Conservation (phyloP, 2,797 vertebrate genomes). For the Danionella dracula region DNA sequence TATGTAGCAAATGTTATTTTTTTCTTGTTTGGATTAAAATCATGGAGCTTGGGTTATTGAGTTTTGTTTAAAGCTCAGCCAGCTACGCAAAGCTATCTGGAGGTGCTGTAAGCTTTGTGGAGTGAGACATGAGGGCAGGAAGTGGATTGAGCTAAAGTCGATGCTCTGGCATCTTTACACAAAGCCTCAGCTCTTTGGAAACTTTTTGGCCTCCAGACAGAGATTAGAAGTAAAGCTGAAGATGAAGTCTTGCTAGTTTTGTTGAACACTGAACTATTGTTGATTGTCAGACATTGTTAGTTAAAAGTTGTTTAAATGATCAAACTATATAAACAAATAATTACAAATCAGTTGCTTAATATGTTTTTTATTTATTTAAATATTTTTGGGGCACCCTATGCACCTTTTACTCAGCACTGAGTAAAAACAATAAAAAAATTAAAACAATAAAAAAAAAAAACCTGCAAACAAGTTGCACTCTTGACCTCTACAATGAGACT, state of each 20-base stretch:
- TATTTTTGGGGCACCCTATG: too few relatives aligned
- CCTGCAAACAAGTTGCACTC: conserved; percentile 43
- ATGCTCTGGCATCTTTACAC: conserved; percentile 14
- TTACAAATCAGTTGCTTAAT: too few relatives aligned
- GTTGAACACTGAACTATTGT: background rate
- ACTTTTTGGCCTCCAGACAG: background rate
- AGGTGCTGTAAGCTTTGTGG: background rate
- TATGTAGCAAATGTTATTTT: conserved; percentile 21
- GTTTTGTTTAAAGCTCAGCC: background rate
- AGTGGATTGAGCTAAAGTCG: conserved; percentile 27
- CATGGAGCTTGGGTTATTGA: conserved; percentile 16
- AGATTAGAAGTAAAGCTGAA: conserved; percentile 13
- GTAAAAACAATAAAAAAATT: too few relatives aligned
- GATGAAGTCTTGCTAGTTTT: background rate
- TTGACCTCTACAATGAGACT: conserved; percentile 68
- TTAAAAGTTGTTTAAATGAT: too few relatives aligned
- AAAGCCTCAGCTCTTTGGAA: conserved; percentile 3
- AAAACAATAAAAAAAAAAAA: conserved; percentile 9
- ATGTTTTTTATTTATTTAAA: too few relatives aligned
- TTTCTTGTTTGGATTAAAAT: conserved; percentile 16
- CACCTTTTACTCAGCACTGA: background rate
- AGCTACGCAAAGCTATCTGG: background rate
- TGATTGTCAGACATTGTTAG: background rate
- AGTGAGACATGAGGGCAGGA: conserved; percentile 1
- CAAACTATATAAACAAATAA: too few relatives aligned